Conservation (phyloP, 2,113 vertebrate species). For the Osmerus eperlanus region DNA sequence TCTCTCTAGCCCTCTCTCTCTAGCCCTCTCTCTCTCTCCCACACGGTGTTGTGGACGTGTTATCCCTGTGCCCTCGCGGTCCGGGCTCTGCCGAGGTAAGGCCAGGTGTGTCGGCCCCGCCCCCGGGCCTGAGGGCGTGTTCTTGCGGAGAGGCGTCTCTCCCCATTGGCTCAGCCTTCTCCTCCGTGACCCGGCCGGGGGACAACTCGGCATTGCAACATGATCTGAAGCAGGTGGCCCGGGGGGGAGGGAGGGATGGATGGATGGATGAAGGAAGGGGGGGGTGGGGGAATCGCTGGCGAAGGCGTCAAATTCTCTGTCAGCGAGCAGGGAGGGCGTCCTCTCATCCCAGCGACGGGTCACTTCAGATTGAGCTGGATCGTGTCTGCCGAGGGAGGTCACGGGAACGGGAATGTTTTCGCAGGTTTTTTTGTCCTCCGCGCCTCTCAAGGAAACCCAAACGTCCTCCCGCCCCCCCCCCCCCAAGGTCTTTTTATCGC, state of each 20-base stretch:
- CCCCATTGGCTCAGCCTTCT: neutral
- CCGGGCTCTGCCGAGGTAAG: neutral
- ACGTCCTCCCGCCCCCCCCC: neutral
- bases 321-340: neutral
- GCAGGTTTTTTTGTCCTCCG: conserved; percentile 30
- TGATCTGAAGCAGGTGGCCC: neutral
- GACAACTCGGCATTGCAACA: neutral
- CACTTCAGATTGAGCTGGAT: neutral
- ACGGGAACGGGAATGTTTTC: conserved; percentile 20
- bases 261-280: neutral
- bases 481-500: no score
- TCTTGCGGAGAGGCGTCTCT: neutral
- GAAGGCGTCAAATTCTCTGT: neutral
- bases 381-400: neutral
- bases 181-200: neutral
- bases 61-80: neutral
- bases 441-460: conserved; percentile 31
- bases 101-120: no score
- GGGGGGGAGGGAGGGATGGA: neutral
- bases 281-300: conserved; percentile 1
- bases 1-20: no score
- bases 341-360: neutral
- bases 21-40: neutral
- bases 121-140: neutral
- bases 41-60: neutral